These are phyloP conservation scores for Xyrichtys novacula DNA, from an alignment of 2,797 vertebrate species.

Conservation along the genomic window DNA sequence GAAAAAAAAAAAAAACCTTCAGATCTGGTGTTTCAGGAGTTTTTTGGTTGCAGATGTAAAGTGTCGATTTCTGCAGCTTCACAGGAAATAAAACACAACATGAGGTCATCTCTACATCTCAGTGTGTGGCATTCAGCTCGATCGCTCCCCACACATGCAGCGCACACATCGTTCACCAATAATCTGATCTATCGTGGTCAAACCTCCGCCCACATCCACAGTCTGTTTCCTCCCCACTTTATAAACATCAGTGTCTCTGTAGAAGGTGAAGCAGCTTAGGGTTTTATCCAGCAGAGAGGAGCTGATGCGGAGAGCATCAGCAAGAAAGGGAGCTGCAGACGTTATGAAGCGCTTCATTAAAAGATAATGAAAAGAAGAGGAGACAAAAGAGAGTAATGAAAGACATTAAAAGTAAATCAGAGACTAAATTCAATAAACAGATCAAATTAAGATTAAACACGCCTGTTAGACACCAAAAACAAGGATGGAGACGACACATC, in stretches of 20 bases:
- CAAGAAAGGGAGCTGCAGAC: neutral
- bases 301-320: neutral
- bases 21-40: slow-evolving; percentile 20
- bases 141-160: neutral
- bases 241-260: neutral
- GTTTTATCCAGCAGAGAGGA: neutral
- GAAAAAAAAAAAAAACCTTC: slow-evolving; percentile 18
- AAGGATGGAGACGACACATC: too few relatives aligned
- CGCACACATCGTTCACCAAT: slow-evolving; percentile 19
- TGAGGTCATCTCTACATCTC: slow-evolving; percentile 2
- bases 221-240: neutral
- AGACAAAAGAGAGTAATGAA: neutral
- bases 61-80: slow-evolving; percentile 15
- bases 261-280: neutral
- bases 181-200: slow-evolving; percentile 1
- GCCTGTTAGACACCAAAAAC: neutral
- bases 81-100: slow-evolving; percentile 14
- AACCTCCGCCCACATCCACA: neutral
- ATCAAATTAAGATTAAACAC: neutral
- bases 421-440: neutral
- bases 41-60: slow-evolving; percentile 42
- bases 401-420: neutral
- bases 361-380: neutral
- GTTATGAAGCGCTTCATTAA: slow-evolving; percentile 5
- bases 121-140: neutral